Percentiles rank a stretch among this genome's conserved stretches.
phyloP scores from a whole-genome alignment of 2,888 invertebrate genomes.

The Phyto melanocephala region DNA sequence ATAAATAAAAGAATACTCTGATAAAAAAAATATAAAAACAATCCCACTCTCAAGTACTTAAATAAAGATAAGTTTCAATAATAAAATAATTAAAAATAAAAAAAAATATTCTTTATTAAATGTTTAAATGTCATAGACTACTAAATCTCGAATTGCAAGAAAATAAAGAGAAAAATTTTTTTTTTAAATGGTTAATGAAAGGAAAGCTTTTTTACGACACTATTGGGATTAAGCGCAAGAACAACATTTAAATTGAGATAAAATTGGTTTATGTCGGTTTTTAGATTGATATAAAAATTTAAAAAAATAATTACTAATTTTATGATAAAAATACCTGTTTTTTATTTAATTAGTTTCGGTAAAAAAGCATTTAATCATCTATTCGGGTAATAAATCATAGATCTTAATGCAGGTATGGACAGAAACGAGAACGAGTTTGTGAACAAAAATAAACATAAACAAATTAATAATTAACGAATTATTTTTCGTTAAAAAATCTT shows the following conservation, averaged over 20 bases:
- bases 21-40: slow-evolving; percentile 18
- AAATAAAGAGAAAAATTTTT: neutral
- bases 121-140: slow-evolving; percentile 1
- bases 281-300: too few species aligned
- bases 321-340: slow-evolving; percentile 46
- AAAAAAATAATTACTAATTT: neutral
- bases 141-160: neutral
- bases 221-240: too few species aligned
- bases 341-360: slow-evolving; percentile 14
- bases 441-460: too few species aligned
- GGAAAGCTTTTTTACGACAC: neutral
- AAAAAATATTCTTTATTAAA: neutral
- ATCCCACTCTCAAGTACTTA: neutral
- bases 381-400: slow-evolving; percentile 47
- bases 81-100: slow-evolving; percentile 21
- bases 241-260: too few species aligned
- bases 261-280: too few species aligned
- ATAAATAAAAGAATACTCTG: neutral
- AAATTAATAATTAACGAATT: too few species aligned
- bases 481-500: too few species aligned
- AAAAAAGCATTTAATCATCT: slow-evolving; percentile 23
- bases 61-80: slow-evolving; percentile 32
- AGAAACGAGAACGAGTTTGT: too few species aligned
- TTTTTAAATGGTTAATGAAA: neutral
- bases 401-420: neutral